Conservation (phyloP, 2,113 vertebrate genomes). For the Gnathonemus echidnorhynchus region DNA sequence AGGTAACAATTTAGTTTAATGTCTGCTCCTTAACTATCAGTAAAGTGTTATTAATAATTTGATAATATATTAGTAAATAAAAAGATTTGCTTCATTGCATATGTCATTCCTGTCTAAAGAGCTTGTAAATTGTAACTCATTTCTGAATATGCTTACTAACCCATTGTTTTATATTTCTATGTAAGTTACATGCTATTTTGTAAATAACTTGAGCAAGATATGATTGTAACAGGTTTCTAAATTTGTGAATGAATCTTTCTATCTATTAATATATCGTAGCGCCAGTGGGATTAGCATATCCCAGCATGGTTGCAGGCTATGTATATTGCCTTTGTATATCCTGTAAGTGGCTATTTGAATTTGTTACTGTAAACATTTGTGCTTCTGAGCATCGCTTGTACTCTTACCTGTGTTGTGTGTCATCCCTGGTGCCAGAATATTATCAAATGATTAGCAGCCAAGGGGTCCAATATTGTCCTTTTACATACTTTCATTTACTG, state of each 20-base stretch:
- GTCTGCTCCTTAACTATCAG: background rate
- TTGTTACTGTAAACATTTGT: no score
- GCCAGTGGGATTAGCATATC: no score
- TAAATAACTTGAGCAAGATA: background rate
- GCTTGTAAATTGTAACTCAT: no score
- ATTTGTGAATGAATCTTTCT: background rate
- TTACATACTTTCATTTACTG: background rate
- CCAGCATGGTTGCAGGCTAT: no score
- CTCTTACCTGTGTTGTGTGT: no score
- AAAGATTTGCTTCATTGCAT: background rate
- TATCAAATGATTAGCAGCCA: no score
- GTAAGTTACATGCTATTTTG: background rate
- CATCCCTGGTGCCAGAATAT: no score
- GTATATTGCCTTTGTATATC: background rate
- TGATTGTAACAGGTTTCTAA: background rate
- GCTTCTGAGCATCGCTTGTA: no score
- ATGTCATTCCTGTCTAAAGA: background rate
- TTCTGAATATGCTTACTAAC: no score
- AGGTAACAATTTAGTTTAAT: background rate
- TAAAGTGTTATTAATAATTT: background rate
- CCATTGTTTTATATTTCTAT: background rate
- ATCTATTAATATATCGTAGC: background rate
- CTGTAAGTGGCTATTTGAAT: no score
- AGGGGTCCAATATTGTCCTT: background rate
- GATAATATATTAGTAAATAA: background rate